Evolutionary conservation across 1,140 invertebrate genomes (phyloP), one percentile per base, ranked within the genome.

Genomic region (Nilaparvata lugens): DNA sequence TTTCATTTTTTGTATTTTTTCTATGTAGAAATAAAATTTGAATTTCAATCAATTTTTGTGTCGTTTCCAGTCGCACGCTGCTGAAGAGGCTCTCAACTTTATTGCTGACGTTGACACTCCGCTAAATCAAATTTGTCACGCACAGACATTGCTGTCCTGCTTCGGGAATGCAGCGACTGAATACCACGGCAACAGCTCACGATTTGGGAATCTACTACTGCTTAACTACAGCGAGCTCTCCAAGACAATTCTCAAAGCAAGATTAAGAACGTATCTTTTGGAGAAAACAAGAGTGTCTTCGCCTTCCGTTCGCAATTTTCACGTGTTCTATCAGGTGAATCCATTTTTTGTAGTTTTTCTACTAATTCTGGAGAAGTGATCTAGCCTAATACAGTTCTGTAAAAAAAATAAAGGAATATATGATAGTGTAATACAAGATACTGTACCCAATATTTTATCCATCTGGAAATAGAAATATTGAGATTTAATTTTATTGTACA

Each of bases 221-320:
- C 45, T 48, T 5, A 16, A 23, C 7, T 48, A 48, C 21, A 48
- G 21, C 21, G 45, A 48, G 11, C 18, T 19, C 11, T 48, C 45
- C 21, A 23, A 48, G 7, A 48, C 16, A 11, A 19, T 48, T 19
- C 45, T 48, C 21, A 48, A 11, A 19, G 45, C 45, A 48, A 19
- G 7, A 48, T 9, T 48, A 2, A 18, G 21, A 48, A 48, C 45
- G 1, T 48, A 48, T 48, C 45, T 48, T 19, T 14, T 48, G 6
- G 45, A 48, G n/a, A 48, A 48, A 18, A 48, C 45, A 16, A 48
- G 45, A 48, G 45, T 48, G 16, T 48, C 45, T 48, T 48, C 45
- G 21, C 45, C 45, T 4, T 19, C 45, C 18, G 21, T 48, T 14
- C 6, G 45, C 7, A 48, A 48, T 48, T 48, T 48, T 14, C 45